Base-by-base conservation (phyloP, 23 tunicate genomes). In the Trididemnum clinides region DNA sequence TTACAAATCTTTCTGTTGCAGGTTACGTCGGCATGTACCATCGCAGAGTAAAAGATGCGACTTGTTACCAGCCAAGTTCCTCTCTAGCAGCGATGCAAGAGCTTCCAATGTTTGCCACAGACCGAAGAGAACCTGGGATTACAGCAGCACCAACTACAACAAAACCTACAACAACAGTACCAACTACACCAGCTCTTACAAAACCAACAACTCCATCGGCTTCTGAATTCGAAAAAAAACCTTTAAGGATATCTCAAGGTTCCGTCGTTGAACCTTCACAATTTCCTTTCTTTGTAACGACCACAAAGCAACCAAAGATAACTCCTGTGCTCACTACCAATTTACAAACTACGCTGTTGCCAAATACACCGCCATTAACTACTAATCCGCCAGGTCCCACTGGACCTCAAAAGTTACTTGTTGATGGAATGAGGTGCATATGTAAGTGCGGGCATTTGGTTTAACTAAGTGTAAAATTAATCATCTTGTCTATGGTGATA, bases 11-110 rank as follows among this genome's bases (percentile, higher is more conserved):
- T 79, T 10, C 12, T 44, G 10, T 44, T 44, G 15, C 30, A 87
- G 91, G 91, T 69, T 87, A 79, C 59, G 81, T 62, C 12, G 91
- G 91, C 2, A 6, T 87, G 38, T 87, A 49, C 44, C 26, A 80
- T 51, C 84, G 73, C 2, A 70, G 91, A 5, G 25, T 70, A 4
- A 33, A 36, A 15, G 91, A 87, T 50, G 91, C 81, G 4, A 80
- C 69, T 19, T 87, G 91, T 57, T 50, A 64, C 33, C 26, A 37
- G 10, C 80, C 80, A 7, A 37, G 37, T 29, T 69, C 54, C n/a
- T 19, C 30, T 5, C 7, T 69, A 6, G 37, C 10, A 10, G 75
- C 36, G 18, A 69, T 69, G 34, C 37, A 69, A 30, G 25, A 4
- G 15, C 27, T 62, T 4, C 54, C 54, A 49, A 10, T 49, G 10